A percentile compares a stretch with the other conserved stretches of the same genome.
Conservation (phyloP, 2,113 vertebrate species). For the Meles meles region DNA sequence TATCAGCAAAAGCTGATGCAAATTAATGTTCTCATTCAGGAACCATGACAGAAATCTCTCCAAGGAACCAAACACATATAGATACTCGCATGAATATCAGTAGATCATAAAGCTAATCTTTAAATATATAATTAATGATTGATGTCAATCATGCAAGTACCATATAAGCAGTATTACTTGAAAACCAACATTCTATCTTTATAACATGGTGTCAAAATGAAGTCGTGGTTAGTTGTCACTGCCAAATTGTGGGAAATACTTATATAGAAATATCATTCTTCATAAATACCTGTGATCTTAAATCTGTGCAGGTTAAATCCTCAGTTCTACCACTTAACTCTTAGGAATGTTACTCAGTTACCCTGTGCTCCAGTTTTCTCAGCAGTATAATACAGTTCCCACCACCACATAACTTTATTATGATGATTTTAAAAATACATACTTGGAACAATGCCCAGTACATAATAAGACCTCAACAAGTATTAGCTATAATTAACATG, state of each 20-base stretch:
- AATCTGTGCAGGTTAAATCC: not conserved
- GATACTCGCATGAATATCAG: not conserved
- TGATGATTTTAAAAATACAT: not conserved
- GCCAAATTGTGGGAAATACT: not conserved
- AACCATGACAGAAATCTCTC: not conserved
- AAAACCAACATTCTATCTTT: not conserved
- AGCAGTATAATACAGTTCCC: not conserved
- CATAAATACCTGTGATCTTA: not conserved
- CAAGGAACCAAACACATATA: not conserved
- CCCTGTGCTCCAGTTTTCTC: not conserved
- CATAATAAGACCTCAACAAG: not conserved
- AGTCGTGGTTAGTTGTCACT: not conserved
- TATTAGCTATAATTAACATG: not conserved
- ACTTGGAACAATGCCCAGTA: not conserved
- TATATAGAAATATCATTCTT: not conserved
- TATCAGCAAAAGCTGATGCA: not conserved
- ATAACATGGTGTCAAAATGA: not conserved
- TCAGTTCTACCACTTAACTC: not conserved
- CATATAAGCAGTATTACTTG: not conserved
- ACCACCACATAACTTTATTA: not conserved
- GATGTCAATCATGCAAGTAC: not conserved
- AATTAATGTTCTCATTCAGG: not conserved
- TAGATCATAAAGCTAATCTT: not conserved
- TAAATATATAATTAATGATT: conserved; percentile 9
- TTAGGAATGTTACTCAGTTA: not conserved